Evolutionary conservation across 2,113 vertebrate genomes (phyloP).

Genomic region (Cavia porcellus): DNA sequence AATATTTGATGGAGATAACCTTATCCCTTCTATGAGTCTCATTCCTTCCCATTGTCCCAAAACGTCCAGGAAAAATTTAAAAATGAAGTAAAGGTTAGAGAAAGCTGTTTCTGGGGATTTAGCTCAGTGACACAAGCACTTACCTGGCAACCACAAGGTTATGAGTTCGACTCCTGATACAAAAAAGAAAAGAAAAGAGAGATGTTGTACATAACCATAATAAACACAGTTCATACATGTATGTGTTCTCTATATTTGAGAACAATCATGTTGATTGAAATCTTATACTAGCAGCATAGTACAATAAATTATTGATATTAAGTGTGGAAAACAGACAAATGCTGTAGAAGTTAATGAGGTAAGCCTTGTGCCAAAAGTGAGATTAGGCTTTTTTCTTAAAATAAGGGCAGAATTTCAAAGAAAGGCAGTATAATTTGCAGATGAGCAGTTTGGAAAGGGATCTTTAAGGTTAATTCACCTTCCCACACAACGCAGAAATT

Average conservation of each 20-base stretch:
- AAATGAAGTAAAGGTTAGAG: neutral
- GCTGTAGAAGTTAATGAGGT: neutral
- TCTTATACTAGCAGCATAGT: neutral
- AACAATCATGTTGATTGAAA: neutral
- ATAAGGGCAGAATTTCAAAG: neutral
- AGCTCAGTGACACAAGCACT: too few relatives aligned
- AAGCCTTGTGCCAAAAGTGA: slow-evolving; percentile 12
- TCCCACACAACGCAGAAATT: neutral
- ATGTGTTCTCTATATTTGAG: neutral
- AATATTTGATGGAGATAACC: neutral
- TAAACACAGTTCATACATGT: neutral
- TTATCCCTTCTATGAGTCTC: slow-evolving; percentile 41
- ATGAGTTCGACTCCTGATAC: too few relatives aligned
- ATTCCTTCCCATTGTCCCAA: neutral
- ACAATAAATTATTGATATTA: neutral
- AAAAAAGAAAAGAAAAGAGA: neutral
- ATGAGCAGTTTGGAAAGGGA: neutral
- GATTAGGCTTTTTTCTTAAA: slow-evolving; percentile 8
- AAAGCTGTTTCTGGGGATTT: neutral
- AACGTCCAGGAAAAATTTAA: slow-evolving; percentile 19
- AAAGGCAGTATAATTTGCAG: neutral
- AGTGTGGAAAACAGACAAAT: neutral
- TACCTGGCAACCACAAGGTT: too few relatives aligned
- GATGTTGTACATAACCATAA: neutral
- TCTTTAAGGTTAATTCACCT: slow-evolving; percentile 34